Evolutionary conservation across 37 sponge, comb jelly and placozoan species (phyloP).

Genomic region (Theonella swinhoei): DNA sequence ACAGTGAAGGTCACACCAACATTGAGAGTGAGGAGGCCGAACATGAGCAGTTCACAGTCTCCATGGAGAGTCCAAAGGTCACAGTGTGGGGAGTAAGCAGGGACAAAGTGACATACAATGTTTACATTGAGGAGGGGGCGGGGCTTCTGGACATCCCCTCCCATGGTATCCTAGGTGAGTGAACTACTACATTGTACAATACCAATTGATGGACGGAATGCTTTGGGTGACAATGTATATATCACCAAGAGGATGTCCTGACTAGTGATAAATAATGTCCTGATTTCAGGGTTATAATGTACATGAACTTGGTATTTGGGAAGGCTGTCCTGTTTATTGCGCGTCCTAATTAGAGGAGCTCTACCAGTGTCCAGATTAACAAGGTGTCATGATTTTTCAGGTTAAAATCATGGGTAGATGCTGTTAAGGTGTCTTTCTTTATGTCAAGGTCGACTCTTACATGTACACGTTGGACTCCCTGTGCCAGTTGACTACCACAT

Average conservation of each 20-base stretch:
- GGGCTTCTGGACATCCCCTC: neutral
- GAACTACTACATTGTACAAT: neutral
- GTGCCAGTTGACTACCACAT: neutral
- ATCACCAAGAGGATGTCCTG: neutral
- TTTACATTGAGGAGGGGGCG: conserved; percentile 15
- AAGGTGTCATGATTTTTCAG: neutral
- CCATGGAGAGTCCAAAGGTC: conserved; percentile 13
- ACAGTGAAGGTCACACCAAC: conserved; percentile 23
- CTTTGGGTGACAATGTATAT: no score
- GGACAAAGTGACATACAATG: conserved; percentile 20
- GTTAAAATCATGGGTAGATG: neutral
- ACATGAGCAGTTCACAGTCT: conserved; percentile 10
- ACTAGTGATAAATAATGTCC: neutral
- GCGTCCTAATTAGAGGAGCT: no score
- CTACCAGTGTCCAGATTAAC: no score
- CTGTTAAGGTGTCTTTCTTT: neutral
- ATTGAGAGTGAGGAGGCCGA: conserved; percentile 26
- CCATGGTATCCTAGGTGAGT: conserved; percentile 37
- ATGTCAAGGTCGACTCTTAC: neutral
- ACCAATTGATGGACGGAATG: neutral
- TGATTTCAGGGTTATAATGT: neutral
- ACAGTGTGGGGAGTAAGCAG: neutral
- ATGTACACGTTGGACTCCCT: neutral
- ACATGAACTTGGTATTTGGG: neutral
- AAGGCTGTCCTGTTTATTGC: neutral